Evolutionary conservation across 2,888 invertebrate genomes (phyloP).

Genomic region (Hymenopus coronatus): DNA sequence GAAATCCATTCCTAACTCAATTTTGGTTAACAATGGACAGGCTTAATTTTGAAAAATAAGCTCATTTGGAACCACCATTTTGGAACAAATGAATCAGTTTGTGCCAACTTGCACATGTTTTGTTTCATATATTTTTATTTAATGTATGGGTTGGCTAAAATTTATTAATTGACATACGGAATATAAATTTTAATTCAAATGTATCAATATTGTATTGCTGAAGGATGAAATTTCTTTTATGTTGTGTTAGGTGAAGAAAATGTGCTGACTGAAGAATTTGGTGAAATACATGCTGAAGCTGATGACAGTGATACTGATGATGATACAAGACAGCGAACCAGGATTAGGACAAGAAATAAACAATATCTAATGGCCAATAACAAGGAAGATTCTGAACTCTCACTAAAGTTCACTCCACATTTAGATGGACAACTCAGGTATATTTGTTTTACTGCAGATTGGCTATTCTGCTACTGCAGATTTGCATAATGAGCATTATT

Average conservation of each 20-base stretch:
- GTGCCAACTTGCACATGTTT: too few relatives aligned
- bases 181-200: too few relatives aligned
- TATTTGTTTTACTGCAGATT: background rate
- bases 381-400: background rate
- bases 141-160: too few relatives aligned
- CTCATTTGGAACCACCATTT: too few relatives aligned
- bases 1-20: background rate
- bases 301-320: slow-evolving; percentile 26
- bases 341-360: background rate
- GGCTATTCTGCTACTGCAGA: too few relatives aligned
- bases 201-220: too few relatives aligned
- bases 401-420: background rate
- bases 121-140: too few relatives aligned
- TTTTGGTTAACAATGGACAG: background rate
- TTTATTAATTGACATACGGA: too few relatives aligned
- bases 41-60: background rate
- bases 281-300: background rate
- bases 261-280: background rate
- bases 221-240: background rate
- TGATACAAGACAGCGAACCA: background rate
- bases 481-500: too few relatives aligned
- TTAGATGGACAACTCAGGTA: background rate
- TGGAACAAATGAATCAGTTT: too few relatives aligned
- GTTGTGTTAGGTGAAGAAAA: slow-evolving; percentile 23
- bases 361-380: background rate